These are phyloP conservation scores for Tolmerus cingulatus DNA, from an alignment of 2,888 invertebrate species.

Conservation along the genomic window DNA sequence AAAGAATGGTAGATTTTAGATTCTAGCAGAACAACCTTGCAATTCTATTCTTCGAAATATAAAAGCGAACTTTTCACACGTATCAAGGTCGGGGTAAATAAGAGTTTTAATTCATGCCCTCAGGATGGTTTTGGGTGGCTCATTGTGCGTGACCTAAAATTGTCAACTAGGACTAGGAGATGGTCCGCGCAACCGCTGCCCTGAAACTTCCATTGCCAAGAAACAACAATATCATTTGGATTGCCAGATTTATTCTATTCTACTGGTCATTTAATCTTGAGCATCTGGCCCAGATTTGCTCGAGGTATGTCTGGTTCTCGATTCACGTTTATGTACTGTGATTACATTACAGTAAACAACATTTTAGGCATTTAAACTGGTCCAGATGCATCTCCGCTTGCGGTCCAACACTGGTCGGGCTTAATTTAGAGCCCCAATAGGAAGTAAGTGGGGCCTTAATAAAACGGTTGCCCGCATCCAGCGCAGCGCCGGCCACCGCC, in stretches of 20 bases:
- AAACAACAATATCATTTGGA: neutral
- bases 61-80: neutral
- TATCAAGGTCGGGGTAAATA: neutral
- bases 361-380: slow-evolving; percentile 8
- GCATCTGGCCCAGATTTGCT: neutral
- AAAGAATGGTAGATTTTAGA: no score
- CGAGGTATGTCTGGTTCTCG: neutral
- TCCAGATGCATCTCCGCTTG: neutral
- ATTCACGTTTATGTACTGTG: slow-evolving; percentile 8
- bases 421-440: neutral
- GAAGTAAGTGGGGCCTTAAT: neutral
- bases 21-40: no score
- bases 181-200: neutral
- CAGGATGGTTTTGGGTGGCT: neutral
- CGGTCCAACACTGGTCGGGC: neutral
- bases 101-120: neutral
- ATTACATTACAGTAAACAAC: slow-evolving; percentile 4
- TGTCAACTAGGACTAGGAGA: neutral
- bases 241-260: neutral
- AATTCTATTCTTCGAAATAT: no score
- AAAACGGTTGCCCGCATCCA: neutral
- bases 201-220: neutral
- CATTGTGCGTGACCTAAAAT: neutral
- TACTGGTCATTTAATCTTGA: neutral
- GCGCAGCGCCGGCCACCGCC: neutral